Conservation (phyloP, 1,140 invertebrate genomes). For the Drosophila ficusphila region DNA sequence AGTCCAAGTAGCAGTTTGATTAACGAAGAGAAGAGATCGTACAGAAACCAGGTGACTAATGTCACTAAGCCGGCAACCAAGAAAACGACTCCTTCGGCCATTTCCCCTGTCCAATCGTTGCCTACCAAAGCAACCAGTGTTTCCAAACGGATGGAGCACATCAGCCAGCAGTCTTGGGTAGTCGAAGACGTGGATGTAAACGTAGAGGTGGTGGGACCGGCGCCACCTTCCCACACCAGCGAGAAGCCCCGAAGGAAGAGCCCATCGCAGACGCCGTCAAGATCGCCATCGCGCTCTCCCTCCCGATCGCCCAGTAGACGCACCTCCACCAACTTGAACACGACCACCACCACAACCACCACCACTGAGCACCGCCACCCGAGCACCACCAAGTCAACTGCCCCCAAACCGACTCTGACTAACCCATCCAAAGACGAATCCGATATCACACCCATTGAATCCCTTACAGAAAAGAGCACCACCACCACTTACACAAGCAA, state of each 20-base stretch:
- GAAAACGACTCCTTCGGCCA: slow-evolving; percentile 1
- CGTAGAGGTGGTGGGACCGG: slow-evolving; percentile 46
- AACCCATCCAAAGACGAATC: slow-evolving; percentile 45
- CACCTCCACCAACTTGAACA: slow-evolving; percentile 27
- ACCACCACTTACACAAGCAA: slow-evolving; percentile 4
- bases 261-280: slow-evolving; percentile 4
- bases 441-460: slow-evolving; percentile 62
- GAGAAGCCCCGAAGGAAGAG: not conserved
- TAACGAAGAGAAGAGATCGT: slow-evolving; percentile 51
- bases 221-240: slow-evolving; percentile 10
- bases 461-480: slow-evolving; percentile 60
- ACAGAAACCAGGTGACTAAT: slow-evolving; percentile 41
- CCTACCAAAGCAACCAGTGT: slow-evolving; percentile 6
- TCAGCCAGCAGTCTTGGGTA: slow-evolving; percentile 65
- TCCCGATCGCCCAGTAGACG: slow-evolving; percentile 43
- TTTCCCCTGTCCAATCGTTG: slow-evolving; percentile 8
- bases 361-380: slow-evolving; percentile 63
- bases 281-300: slow-evolving; percentile 29
- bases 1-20: slow-evolving; percentile 37
- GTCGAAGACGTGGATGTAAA: slow-evolving; percentile 61
- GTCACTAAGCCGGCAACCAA: slow-evolving; percentile 9
- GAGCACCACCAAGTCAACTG: slow-evolving; percentile 48
- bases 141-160: slow-evolving; percentile 47
- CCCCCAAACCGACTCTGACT: slow-evolving; percentile 24
- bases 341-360: slow-evolving; percentile 30